phyloP scores from a whole-genome alignment of 2,888 invertebrate genomes.

The Automeris io region DNA sequence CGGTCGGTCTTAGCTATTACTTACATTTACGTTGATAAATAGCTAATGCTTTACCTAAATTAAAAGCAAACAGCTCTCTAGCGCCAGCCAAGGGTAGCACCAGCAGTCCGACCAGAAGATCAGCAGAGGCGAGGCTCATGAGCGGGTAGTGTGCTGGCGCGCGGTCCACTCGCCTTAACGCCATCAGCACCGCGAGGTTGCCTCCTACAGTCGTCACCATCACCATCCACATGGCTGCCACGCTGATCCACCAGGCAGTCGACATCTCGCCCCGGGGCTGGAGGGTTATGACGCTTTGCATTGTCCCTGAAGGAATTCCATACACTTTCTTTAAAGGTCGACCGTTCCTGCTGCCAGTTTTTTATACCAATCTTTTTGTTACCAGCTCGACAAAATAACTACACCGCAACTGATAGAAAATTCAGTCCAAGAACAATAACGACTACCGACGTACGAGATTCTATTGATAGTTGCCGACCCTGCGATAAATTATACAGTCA shows the following conservation, averaged over 20 bases:
- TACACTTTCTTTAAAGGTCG: no score
- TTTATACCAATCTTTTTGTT: no score
- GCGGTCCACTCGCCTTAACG: slow-evolving; percentile 38
- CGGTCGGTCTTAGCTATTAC: no score
- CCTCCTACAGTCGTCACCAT: slow-evolving; percentile 39
- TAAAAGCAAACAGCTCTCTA: slow-evolving; percentile 73
- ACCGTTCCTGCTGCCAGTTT: no score
- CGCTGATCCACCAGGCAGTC: slow-evolving; percentile 28
- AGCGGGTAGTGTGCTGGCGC: slow-evolving; percentile 81
- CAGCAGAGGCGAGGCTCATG: slow-evolving; percentile 81
- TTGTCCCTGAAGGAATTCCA: slow-evolving; percentile 5
- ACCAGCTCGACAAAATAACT: no score
- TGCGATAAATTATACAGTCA: no score
- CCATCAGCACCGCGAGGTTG: slow-evolving; percentile 48
- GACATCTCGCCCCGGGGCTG: slow-evolving; percentile 36
- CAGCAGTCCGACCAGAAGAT: slow-evolving; percentile 75
- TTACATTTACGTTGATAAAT: no score
- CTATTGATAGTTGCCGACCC: no score
- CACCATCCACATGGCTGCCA: slow-evolving; percentile 35
- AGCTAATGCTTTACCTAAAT: slow-evolving; percentile 41
- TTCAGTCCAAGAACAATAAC: no score
- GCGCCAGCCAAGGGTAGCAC: slow-evolving; percentile 77
- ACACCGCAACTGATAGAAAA: no score
- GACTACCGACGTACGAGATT: no score
- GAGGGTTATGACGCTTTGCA: slow-evolving; percentile 18